phyloP scores from a whole-genome alignment of 2,113 vertebrate genomes.

The Istiophorus platypterus region DNA sequence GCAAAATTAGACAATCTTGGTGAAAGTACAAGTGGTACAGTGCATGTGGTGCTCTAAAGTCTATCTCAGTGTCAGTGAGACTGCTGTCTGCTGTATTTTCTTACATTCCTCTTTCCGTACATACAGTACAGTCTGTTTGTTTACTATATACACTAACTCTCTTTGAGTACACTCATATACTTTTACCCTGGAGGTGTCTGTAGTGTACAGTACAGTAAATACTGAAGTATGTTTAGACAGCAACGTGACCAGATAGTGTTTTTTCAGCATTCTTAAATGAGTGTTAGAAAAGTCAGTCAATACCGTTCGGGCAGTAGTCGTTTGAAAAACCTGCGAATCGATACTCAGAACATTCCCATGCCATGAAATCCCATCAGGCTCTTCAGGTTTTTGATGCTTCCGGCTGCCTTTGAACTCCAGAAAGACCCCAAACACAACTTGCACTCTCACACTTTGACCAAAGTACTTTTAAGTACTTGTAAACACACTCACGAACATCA shows the following conservation, averaged over 20 bases:
- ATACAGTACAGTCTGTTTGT: conserved; percentile 2
- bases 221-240: conserved; percentile 27
- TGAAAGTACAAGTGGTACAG: too few species aligned
- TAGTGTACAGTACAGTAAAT: background rate
- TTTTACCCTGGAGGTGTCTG: background rate
- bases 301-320: background rate
- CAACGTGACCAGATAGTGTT: background rate
- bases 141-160: background rate
- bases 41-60: too few species aligned
- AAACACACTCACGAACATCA: conserved; percentile 13
- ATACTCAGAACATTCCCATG: conserved; percentile 73
- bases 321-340: conserved; percentile 34
- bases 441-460: conserved; percentile 48
- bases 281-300: conserved; percentile 61
- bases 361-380: conserved; percentile 44
- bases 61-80: too few species aligned
- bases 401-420: conserved; percentile 2
- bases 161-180: background rate
- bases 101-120: background rate
- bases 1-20: too few species aligned
- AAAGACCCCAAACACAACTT: background rate
- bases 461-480: conserved; percentile 60
- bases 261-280: conserved; percentile 12
- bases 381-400: background rate
- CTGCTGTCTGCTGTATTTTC: too few species aligned